Evolutionary conservation across 2,113 vertebrate species (phyloP), one percentile per base, ranked within the genome.

Genomic region (Dolichotis patagonum): DNA sequence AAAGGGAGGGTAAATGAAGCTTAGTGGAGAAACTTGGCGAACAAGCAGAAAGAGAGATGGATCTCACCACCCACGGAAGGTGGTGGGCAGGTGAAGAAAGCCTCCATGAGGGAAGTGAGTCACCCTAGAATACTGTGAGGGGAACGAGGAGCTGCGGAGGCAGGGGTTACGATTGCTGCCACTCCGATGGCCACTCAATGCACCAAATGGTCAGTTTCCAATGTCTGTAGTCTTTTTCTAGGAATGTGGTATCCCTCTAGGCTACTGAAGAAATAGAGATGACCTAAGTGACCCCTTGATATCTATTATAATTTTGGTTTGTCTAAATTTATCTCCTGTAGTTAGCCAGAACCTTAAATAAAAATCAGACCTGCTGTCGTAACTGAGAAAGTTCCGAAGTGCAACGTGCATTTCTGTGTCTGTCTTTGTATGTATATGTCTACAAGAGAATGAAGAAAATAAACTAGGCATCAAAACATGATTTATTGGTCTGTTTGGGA

Each of bases 371-470:
- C n/a, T 86, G 58, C 12, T 30, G 4, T 71, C 46, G 26, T 41
- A 75, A 75, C 0, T 54, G 82, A 81, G 77, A 96, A 65, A 86
- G 69, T n/a, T 24, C 58, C 80, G 17, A 49, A 56, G 60, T 24
- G 35, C 28, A 60, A 49, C 24, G 5, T 56, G 26, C 17, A 3
- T 6, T 11, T 30, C 10, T 35, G 30, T 22, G 7, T 17, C 8
- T 77, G 20, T 54, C 28, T 52, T 1, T 71, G 24, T 26, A 11
- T 13, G 16, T 69, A 35, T 46, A 2, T 80, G 63, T 49, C 71
- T 77, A 73, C 17, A 43, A 67, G 16, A 87, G 49, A 82, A 87
- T 85, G 58, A 92, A 52, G 49, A 88, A 85, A 75, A 83, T 62
- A 91, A 95, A 65, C 26, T 24, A 65, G n/a, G 54, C 9, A 54